Evolutionary conservation across 1,140 invertebrate genomes (phyloP).

Genomic region (Leptinotarsa lineolata): DNA sequence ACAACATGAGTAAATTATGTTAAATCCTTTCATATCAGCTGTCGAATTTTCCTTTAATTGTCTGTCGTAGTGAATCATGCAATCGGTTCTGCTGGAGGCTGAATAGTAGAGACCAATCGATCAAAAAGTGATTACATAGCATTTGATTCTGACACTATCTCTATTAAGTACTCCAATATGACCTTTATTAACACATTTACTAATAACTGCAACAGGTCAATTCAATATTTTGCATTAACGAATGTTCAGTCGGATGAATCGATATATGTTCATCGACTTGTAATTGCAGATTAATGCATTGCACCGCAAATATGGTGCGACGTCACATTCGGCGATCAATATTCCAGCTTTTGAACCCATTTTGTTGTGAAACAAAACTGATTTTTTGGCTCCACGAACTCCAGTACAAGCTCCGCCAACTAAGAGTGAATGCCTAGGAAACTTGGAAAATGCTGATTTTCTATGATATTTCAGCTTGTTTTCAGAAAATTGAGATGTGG

Average conservation of each 20-base stretch:
- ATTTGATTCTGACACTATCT: not conserved
- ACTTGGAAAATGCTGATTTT: no score
- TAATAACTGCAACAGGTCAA: slow-evolving; percentile 11
- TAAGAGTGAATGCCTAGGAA: no score
- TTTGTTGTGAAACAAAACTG: no score
- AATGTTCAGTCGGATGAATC: not conserved
- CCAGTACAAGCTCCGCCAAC: no score
- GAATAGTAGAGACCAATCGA: not conserved
- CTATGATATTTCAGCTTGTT: no score
- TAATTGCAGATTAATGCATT: slow-evolving; percentile 4
- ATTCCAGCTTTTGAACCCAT: not conserved
- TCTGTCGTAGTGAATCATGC: no score
- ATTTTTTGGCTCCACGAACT: no score
- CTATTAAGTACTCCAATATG: not conserved
- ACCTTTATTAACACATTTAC: not conserved
- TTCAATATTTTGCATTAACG: not conserved
- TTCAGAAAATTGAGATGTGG: no score
- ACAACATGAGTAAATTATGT: no score
- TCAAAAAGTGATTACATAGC: not conserved
- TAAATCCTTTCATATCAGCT: no score
- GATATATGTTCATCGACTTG: not conserved
- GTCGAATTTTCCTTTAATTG: no score
- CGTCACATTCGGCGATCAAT: not conserved
- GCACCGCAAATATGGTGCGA: not conserved
- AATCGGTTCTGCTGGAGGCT: no score